Conservation (phyloP, 1,140 invertebrate genomes). For the Orius insidiosus region DNA sequence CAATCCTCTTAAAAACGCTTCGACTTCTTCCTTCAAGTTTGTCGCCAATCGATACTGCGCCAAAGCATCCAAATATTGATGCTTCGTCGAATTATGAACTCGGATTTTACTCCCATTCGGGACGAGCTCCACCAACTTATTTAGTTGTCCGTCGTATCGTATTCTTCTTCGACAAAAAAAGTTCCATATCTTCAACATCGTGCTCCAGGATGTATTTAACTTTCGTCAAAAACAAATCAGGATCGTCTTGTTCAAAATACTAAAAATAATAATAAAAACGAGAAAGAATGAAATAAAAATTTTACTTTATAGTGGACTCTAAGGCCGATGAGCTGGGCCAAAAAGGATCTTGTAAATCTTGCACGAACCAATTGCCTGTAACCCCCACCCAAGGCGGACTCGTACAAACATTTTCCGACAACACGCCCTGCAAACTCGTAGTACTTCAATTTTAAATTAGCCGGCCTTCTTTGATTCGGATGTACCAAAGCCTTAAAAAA, state of each 20-base stretch:
- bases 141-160: slow-evolving; percentile 54
- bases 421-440: slow-evolving; percentile 88
- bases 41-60: slow-evolving; percentile 74
- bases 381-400: slow-evolving; percentile 71
- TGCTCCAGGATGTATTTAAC: slow-evolving; percentile 84
- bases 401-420: slow-evolving; percentile 86
- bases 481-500: slow-evolving; percentile 62
- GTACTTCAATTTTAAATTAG: slow-evolving; percentile 65
- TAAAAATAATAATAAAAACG: slow-evolving; percentile 26
- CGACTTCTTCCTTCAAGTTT: slow-evolving; percentile 65
- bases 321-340: slow-evolving; percentile 84
- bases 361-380: slow-evolving; percentile 80
- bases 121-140: slow-evolving; percentile 59
- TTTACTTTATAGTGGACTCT: slow-evolving; percentile 73
- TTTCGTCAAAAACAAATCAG: slow-evolving; percentile 78
- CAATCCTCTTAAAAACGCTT: slow-evolving; percentile 74
- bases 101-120: slow-evolving; percentile 48
- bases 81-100: slow-evolving; percentile 61
- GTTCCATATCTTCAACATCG: slow-evolving; percentile 68
- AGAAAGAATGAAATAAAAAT: background rate
- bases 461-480: slow-evolving; percentile 59
- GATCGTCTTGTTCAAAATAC: slow-evolving; percentile 93
- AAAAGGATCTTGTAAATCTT: slow-evolving; percentile 77
- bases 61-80: slow-evolving; percentile 71
- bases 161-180: slow-evolving; percentile 82